Percentiles rank a stretch among this genome's conserved stretches.
These are phyloP conservation scores for Anolis carolinensis DNA, from an alignment of 2,113 vertebrate genomes.

Conservation along the genomic window DNA sequence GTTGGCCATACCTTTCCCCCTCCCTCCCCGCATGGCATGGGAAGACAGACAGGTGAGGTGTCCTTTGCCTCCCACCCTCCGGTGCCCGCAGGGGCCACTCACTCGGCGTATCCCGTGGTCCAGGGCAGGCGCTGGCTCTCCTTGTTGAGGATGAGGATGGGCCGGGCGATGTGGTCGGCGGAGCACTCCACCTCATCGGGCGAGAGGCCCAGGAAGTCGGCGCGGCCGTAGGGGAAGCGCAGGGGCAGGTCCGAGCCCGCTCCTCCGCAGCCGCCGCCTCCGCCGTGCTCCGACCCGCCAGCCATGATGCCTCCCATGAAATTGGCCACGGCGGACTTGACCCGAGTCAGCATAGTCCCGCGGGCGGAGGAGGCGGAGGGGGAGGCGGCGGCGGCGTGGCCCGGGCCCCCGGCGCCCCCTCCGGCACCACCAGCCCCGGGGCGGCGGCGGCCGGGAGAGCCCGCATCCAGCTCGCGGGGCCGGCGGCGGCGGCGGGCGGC, in stretches of 20 bases:
- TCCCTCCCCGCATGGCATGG: neutral
- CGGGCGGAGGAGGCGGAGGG: no score
- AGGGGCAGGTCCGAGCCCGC: constrained; percentile 82
- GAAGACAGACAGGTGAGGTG: neutral
- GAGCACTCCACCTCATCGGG: constrained; percentile 93
- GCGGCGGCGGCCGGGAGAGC: constrained; percentile 29
- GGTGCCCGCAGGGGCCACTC: constrained; percentile 77
- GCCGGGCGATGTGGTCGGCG: constrained; percentile 90
- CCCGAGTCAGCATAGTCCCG: constrained; percentile 86
- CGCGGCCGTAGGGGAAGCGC: constrained; percentile 88
- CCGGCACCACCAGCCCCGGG: constrained; percentile 25
- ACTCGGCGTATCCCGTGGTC: constrained; percentile 96
- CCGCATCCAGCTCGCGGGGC: neutral
- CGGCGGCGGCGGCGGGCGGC: neutral
- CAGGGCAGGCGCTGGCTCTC: constrained; percentile 89
- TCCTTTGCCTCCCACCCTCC: neutral
- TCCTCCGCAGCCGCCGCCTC: constrained; percentile 77
- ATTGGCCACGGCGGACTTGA: constrained; percentile 92
- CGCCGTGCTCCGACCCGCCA: constrained; percentile 73
- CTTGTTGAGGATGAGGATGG: constrained; percentile 91
- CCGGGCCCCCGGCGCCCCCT: constrained; percentile 6
- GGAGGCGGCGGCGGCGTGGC: constrained; percentile 43
- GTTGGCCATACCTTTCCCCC: no score
- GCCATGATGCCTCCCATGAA: constrained; percentile 94
- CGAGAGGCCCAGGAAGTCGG: constrained; percentile 92